phyloP scores from a whole-genome alignment of 1,140 invertebrate species.

The Drosophila bocqueti region DNA sequence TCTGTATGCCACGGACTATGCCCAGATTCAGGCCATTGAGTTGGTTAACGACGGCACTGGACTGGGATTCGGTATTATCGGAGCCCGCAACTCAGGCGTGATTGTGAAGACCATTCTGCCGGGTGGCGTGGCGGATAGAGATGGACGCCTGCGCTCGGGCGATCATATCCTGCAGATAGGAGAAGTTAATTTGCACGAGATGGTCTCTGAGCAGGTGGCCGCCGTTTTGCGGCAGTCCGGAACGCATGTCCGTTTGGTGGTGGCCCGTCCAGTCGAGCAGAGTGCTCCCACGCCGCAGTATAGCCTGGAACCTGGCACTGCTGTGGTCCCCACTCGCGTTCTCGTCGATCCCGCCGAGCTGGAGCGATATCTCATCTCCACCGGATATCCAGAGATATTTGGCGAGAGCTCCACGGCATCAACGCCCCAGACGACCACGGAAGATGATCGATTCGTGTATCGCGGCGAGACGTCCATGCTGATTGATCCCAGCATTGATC shows the following conservation, averaged over 20 bases:
- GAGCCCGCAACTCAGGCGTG: constrained; percentile 97
- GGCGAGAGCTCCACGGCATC: constrained; percentile 86
- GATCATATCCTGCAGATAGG: constrained; percentile 99
- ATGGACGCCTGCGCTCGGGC: constrained; percentile 96
- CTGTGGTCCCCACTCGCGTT: constrained; percentile 88
- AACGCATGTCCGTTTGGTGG: constrained; percentile 95
- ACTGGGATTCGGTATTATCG: constrained; percentile 98
- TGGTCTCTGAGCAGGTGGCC: constrained; percentile 98
- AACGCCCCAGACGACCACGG: constrained; percentile 86
- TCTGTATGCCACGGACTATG: constrained; percentile 96
- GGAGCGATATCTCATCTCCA: constrained; percentile 93
- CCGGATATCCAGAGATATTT: constrained; percentile 90
- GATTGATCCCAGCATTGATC: constrained; percentile 74
- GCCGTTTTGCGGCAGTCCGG: constrained; percentile 97
- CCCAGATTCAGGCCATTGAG: constrained; percentile 97
- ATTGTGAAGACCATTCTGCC: constrained; percentile 98
- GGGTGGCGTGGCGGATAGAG: constrained; percentile 97
- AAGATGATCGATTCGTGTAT: constrained; percentile 81
- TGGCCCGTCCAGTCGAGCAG: constrained; percentile 95
- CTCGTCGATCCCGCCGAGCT: constrained; percentile 94
- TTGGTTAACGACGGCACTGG: constrained; percentile 97
- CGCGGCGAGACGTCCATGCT: constrained; percentile 70
- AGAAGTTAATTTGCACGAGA: constrained; percentile 93
- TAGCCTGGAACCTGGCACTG: constrained; percentile 84
- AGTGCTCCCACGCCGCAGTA: constrained; percentile 79